Evolutionary conservation across 2,797 vertebrate genomes (phyloP), one percentile per base, ranked within the genome.

Genomic region (Remorina albescens): DNA sequence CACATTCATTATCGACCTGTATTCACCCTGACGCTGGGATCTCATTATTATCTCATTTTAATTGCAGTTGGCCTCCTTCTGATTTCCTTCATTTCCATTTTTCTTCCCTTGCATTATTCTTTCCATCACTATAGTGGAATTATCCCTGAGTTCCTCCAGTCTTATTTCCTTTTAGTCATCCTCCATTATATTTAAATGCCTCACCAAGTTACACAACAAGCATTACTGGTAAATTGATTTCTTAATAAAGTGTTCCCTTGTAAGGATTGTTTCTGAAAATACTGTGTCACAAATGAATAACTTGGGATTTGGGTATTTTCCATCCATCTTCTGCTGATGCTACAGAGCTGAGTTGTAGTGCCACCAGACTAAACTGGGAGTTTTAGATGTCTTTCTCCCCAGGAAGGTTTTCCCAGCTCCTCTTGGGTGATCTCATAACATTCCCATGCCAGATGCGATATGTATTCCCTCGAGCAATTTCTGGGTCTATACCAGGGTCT

Each of bases 1-100:
- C 34, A 46, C n/a, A 16, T 47, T 71, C 37, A 62, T 61, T 59
- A 75, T 18, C 50, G 51, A 21, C 55, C 55, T 66, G 3, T 19
- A 21, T 16, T 59, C 3, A 47, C n/a, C 51, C 21, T 49, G 34
- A 64, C 67, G 23, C 1, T 6, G 39, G 47, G 64, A 42, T 63
- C 28, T 10, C 39, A 39, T 61, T 36, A 44, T 46, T 37, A 58
- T 37, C 25, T 57, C 28, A 36, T 37, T 32, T 30, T 39, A 3
- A 39, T 34, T 12, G 36, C 51, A 37, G 21, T 13, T n/a, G 5
- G 12, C 0, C 3, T 1, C 8, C 8, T 30, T 39, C n/a, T 15
- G 0, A 34, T 34, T 34, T 34, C 32, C 32, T 34, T 34, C 9
- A 6, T 34, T 34, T 39, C 19, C 6, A 39, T 1, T 26, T 39